Conservation (phyloP, 64 coral and sea anemone genomes). For the Platygyra sinensis region DNA sequence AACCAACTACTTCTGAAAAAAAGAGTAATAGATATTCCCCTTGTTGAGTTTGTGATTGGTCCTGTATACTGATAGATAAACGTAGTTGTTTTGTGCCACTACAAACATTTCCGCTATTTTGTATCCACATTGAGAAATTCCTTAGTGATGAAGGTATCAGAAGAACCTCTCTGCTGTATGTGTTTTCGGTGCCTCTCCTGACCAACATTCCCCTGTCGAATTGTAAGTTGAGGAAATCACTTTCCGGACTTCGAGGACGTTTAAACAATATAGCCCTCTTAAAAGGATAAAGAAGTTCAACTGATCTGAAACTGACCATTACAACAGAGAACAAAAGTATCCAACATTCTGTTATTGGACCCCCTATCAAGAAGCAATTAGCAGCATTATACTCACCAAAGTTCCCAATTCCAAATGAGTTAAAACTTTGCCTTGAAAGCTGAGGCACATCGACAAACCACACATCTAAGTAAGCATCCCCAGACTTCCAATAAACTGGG, state of each 20-base stretch:
- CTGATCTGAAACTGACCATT: too few relatives aligned
- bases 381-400: conserved; percentile 49
- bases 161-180: conserved; percentile 28
- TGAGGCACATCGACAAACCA: conserved; percentile 75
- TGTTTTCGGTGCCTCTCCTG: conserved; percentile 23
- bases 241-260: too few relatives aligned
- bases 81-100: conserved; percentile 26
- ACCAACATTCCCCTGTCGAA: conserved; percentile 83
- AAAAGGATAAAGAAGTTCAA: too few relatives aligned
- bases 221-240: background rate
- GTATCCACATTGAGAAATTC: conserved; percentile 11
- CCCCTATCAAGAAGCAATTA: background rate
- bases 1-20: background rate
- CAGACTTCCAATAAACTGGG: conserved; percentile 66
- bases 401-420: conserved; percentile 59
- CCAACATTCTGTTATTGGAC: too few relatives aligned
- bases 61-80: conserved; percentile 8
- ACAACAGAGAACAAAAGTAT: too few relatives aligned
- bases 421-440: conserved; percentile 41
- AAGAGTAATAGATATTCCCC: background rate
- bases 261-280: too few relatives aligned
- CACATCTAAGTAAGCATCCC: conserved; percentile 52
- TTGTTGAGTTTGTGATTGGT: background rate
- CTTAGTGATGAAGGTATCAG: conserved; percentile 45
- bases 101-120: background rate